Base-by-base conservation (phyloP, 2,797 vertebrate genomes). In the Microchirus variegatus region DNA sequence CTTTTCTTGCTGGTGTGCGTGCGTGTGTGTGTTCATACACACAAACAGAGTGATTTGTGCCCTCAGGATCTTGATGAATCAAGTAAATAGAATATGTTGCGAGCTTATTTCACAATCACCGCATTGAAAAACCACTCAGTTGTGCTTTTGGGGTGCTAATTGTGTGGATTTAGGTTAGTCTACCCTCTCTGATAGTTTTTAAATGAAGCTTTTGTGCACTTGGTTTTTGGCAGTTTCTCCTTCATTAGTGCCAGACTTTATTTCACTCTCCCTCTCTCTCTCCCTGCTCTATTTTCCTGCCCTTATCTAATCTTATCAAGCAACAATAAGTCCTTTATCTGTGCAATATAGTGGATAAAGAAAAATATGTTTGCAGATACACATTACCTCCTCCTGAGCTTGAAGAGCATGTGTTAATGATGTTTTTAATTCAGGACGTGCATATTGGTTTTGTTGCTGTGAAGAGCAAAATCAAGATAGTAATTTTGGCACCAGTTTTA, bases 81-180 rank as follows among this genome's bases (percentile, higher is more conserved):
- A 52, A 83, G 80, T 81, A 80, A 88, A 88, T 83, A 85, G 74
- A 80, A 80, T 77, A 83, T 85, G 85, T 76, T 76, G 75, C 71
- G 81, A 64, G 65, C 67, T 75, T 69, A 22, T 88, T 80, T 84
- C 75, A 75, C 80, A 81, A 81, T 81, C 73, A 70, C 67, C 62
- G 70, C 18, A 71, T 56, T 80, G 78, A 78, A 82, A 82, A 87
- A 77, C 40, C 69, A 59, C 73, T 81, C 80, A 70, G 64, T 80
- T 84, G 67, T 81, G 82, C 83, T 87, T 86, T 86, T 70, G 67
- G 81, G 67, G 73, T 75, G 76, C 78, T 87, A 92, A 88, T 91
- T 85, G 72, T 91, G 84, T 88, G 71, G 77, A 90, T 90, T 90
- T 89, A 77, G 67, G 85, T 89, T 82, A 86, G 86, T 87, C 77